phyloP scores from a whole-genome alignment of 2,113 vertebrate genomes.

The Tyrannus savana region DNA sequence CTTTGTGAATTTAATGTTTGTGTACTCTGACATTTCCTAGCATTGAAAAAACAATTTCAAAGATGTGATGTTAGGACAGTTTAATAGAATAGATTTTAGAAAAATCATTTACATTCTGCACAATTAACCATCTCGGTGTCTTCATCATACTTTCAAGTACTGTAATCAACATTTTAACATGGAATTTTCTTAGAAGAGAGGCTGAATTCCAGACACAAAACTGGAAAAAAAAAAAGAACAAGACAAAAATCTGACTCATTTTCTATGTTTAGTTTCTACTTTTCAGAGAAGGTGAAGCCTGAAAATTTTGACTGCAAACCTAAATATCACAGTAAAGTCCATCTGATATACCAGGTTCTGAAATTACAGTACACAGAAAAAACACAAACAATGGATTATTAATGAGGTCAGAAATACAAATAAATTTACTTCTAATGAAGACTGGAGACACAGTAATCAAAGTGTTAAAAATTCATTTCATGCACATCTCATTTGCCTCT shows the following conservation, averaged over 20 bases:
- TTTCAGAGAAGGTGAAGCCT: slow-evolving; percentile 6
- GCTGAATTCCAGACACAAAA: not conserved
- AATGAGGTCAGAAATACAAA: slow-evolving; percentile 76
- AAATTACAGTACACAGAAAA: slow-evolving; percentile 58
- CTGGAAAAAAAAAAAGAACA: not conserved
- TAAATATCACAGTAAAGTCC: slow-evolving; percentile 48
- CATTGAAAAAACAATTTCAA: slow-evolving; percentile 26
- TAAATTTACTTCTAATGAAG: slow-evolving; percentile 78
- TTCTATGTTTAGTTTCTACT: slow-evolving; percentile 39
- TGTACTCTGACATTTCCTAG: not conserved
- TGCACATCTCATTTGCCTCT: slow-evolving; percentile 82
- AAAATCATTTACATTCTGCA: not conserved
- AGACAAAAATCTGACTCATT: not conserved
- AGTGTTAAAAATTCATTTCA: slow-evolving; percentile 83
- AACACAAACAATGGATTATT: slow-evolving; percentile 62
- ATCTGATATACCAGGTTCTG: slow-evolving; percentile 29
- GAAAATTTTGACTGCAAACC: slow-evolving; percentile 60
- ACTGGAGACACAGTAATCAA: slow-evolving; percentile 77
- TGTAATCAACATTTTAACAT: slow-evolving; percentile 4
- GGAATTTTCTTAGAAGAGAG: not conserved
- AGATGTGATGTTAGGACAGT: not conserved
- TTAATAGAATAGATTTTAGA: not conserved
- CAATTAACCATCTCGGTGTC: not conserved
- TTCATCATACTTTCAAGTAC: not conserved
- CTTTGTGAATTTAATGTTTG: slow-evolving; percentile 35